Evolutionary conservation across 2,888 invertebrate genomes (phyloP).

Genomic region (Ligdia adustata): DNA sequence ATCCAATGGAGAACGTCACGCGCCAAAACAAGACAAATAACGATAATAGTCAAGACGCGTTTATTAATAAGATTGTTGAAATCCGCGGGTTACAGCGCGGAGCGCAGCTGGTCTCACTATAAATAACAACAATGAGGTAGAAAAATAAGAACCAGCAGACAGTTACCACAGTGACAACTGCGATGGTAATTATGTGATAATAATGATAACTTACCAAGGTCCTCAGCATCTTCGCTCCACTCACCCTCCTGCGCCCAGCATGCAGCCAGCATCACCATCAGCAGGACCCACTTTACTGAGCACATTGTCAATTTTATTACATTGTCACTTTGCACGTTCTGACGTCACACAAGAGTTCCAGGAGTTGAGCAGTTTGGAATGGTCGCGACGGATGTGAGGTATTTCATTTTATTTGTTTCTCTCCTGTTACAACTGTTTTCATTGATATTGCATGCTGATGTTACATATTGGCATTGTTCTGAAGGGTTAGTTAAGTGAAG

Average conservation of each 20-base stretch:
- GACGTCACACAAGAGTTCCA: slow-evolving; percentile 33
- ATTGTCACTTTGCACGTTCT: slow-evolving; percentile 47
- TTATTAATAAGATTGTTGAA: too few relatives aligned
- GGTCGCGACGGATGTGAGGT: slow-evolving; percentile 23
- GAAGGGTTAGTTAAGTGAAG: too few relatives aligned
- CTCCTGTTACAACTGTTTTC: slow-evolving; percentile 3
- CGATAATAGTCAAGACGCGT: too few relatives aligned
- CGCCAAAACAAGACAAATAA: too few relatives aligned
- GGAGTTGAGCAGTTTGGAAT: slow-evolving; percentile 37
- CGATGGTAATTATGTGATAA: too few relatives aligned
- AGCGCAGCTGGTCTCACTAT: too few relatives aligned
- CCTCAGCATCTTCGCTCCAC: slow-evolving; percentile 80
- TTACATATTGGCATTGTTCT: slow-evolving; percentile 8
- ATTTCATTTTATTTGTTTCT: slow-evolving; percentile 21
- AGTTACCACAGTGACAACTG: too few relatives aligned
- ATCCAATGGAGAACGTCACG: too few relatives aligned
- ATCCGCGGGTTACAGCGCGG: too few relatives aligned
- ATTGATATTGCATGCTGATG: slow-evolving; percentile 2
- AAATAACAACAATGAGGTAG: too few relatives aligned
- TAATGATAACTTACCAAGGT: slow-evolving; percentile 72
- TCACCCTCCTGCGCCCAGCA: slow-evolving; percentile 79
- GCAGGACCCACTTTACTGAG: slow-evolving; percentile 70
- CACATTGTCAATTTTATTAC: slow-evolving; percentile 64
- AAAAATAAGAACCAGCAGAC: too few relatives aligned
- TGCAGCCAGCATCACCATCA: slow-evolving; percentile 72